Base-by-base conservation (phyloP, 2,797 vertebrate species). In the Rallus crepitans region DNA sequence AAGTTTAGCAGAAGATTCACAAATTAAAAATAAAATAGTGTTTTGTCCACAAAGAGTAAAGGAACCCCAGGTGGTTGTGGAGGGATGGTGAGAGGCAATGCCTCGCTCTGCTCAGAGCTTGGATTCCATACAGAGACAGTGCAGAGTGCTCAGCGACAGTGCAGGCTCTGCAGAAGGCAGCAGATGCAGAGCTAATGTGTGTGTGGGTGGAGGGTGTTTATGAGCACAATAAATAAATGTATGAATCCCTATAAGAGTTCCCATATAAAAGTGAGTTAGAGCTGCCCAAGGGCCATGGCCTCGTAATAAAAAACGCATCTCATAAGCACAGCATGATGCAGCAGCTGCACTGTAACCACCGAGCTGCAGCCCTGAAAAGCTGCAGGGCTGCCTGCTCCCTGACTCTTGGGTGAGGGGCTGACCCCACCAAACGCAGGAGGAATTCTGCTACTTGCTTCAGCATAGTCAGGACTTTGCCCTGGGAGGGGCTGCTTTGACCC, bases 171-270 rank as follows among this genome's bases (percentile, higher is more conserved):
- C 68, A 92, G 85, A 93, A 97, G 69, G 91, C 85, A 91, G 94
- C 95, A 97, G 95, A 94, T 96, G 88, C 61, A 0, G 81, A 90
- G 92, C 82, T 88, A 97, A 95, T 92, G 93, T 63, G 70, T 45
- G 70, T 28, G 94, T 2, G 93, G 85, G 94, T 56, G 83, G 82
- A 94, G 76, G 64, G 90, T 90, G 96, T 95, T 97, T 97, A 96
- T 92, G 94, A 96, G 94, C 88, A 95, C 90, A 95, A 95, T 96
- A 97, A 97, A 96, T 93, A 95, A 96, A 91, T 95, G 89, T 65
- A 95, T 92, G 89, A 95, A 97, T 95, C 91, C 33, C 92, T 93
- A 76, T 95, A 95, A 91, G 93, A 96, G 72, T 94, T 90, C 93
- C 79, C 48, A 83, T 92, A 91, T 93, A 95, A 92, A 96, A 97